These are phyloP conservation scores for Paratrypauchen microcephalus DNA, from an alignment of 2,797 vertebrate genomes.

Conservation along the genomic window DNA sequence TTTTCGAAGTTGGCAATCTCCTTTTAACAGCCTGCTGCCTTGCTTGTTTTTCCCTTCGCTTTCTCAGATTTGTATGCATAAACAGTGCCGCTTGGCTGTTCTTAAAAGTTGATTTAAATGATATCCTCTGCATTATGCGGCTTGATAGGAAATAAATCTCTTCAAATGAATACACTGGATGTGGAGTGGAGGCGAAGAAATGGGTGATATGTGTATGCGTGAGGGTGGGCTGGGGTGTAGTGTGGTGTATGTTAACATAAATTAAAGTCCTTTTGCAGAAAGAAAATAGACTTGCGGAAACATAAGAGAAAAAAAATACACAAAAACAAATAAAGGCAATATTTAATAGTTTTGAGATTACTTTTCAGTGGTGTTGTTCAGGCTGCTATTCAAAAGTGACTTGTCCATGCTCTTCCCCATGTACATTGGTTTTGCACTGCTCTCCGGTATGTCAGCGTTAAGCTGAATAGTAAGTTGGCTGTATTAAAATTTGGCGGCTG, in stretches of 20 bases:
- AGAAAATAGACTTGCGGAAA: slow-evolving; percentile 23
- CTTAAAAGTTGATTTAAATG: slow-evolving; percentile 79
- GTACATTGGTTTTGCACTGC: slow-evolving; percentile 44
- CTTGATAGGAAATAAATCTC: slow-evolving; percentile 81
- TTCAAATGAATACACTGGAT: slow-evolving; percentile 72
- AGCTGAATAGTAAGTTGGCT: slow-evolving; percentile 81
- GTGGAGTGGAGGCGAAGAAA: slow-evolving; percentile 47
- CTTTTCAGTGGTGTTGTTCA: slow-evolving; percentile 10
- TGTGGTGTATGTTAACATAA: slow-evolving; percentile 76
- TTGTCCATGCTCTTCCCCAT: slow-evolving; percentile 23
- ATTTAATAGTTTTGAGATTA: slow-evolving; percentile 2
- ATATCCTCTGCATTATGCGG: slow-evolving; percentile 72
- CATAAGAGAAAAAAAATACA: slow-evolving; percentile 22
- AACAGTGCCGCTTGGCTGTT: slow-evolving; percentile 60
- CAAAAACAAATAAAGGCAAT: slow-evolving; percentile 6
- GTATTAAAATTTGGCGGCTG: slow-evolving; percentile 65
- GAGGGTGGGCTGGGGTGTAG: slow-evolving; percentile 34
- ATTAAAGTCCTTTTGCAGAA: slow-evolving; percentile 68
- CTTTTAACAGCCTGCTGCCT: slow-evolving; percentile 54
- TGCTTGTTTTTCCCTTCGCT: slow-evolving; percentile 41
- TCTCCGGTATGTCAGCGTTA: slow-evolving; percentile 77
- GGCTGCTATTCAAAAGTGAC: slow-evolving; percentile 23
- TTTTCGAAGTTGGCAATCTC: slow-evolving; percentile 57
- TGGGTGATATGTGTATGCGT: slow-evolving; percentile 29
- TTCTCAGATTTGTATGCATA: slow-evolving; percentile 69